Conservation (phyloP, 2,113 vertebrate genomes). For the Callipepla squamata region DNA sequence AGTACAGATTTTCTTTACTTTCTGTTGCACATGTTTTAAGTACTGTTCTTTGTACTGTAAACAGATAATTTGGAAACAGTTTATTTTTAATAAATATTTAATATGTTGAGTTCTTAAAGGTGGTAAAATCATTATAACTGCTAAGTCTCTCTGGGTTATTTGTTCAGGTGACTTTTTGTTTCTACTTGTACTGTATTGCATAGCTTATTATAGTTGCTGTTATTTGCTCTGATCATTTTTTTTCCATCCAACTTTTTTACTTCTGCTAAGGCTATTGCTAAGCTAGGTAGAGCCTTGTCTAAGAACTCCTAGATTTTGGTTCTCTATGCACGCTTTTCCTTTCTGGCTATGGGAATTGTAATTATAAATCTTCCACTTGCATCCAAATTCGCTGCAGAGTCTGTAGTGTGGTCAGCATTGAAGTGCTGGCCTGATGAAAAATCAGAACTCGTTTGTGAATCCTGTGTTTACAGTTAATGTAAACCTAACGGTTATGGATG, state of each 20-base stretch:
- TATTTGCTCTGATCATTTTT: conserved; percentile 44
- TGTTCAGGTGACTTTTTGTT: conserved; percentile 66
- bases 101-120: conserved; percentile 73
- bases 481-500: conserved; percentile 22
- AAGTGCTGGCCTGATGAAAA: conserved; percentile 43
- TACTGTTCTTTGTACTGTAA: conserved; percentile 77
- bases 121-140: conserved; percentile 75
- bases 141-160: conserved; percentile 68
- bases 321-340: conserved; percentile 45
- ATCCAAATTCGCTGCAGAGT: conserved; percentile 23
- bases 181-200: conserved; percentile 50
- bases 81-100: conserved; percentile 87
- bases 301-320: conserved; percentile 29
- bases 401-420: conserved; percentile 41
- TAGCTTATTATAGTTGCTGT: conserved; percentile 29
- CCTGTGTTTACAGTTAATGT: neutral
- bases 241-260: neutral
- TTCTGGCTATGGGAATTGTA: conserved; percentile 50
- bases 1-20: conserved; percentile 18
- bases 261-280: neutral
- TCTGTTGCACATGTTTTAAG: conserved; percentile 75
- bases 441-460: conserved; percentile 44
- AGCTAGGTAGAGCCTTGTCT: conserved; percentile 22
- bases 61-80: conserved; percentile 79
- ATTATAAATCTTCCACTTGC: conserved; percentile 31